A percentile compares a stretch with the other conserved stretches of the same genome.
Evolutionary conservation across 2,113 vertebrate species (phyloP).

Genomic region (Axis porcinus): DNA sequence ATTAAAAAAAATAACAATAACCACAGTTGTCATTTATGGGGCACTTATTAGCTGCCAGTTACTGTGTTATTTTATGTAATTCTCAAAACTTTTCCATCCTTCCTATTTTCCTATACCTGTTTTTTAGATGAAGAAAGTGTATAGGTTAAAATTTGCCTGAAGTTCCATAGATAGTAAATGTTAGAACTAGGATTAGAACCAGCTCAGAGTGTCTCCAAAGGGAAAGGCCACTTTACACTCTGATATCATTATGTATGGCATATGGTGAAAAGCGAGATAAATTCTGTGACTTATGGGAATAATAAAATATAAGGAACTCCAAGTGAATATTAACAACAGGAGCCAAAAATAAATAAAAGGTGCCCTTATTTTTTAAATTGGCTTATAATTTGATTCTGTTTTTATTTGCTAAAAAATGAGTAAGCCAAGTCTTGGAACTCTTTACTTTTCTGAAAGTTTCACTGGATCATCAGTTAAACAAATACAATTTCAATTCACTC

Average conservation of each 20-base stretch:
- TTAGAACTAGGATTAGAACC: not conserved
- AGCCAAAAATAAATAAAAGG: not conserved
- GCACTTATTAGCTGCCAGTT: not conserved
- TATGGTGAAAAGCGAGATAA: not conserved
- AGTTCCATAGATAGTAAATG: not conserved
- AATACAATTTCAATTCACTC: not conserved
- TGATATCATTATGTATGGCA: not conserved
- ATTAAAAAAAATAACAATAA: not conserved
- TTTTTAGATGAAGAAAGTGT: not conserved
- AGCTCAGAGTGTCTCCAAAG: not conserved
- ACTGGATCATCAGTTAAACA: not conserved
- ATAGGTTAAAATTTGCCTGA: not conserved
- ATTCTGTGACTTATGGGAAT: not conserved
- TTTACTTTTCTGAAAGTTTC: not conserved
- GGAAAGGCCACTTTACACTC: not conserved
- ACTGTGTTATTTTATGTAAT: not conserved
- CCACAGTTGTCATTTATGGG: not conserved
- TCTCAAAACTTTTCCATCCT: not conserved
- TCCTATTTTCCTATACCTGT: not conserved
- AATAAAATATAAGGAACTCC: not conserved
- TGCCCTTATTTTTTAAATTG: not conserved
- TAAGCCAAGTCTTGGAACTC: not conserved
- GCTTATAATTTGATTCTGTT: constrained; percentile 4
- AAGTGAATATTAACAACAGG: not conserved
- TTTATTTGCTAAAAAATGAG: not conserved